phyloP scores from a whole-genome alignment of 1,140 invertebrate genomes.

The Galleria mellonella region DNA sequence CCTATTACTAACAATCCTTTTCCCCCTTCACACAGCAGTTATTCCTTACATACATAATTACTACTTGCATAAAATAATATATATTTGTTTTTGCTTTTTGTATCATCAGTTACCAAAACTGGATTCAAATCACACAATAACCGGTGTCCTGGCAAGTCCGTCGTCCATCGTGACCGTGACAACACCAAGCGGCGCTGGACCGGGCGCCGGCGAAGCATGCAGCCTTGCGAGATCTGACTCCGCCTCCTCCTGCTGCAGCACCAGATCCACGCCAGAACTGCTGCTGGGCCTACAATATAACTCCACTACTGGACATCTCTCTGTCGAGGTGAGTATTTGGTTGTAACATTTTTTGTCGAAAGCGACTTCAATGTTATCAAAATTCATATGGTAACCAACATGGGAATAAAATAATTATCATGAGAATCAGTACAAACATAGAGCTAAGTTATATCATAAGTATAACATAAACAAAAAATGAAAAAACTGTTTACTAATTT shows the following conservation, averaged over 20 bases:
- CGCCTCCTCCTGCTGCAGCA: constrained; percentile 92
- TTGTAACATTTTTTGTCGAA: not conserved
- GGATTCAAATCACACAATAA: constrained; percentile 36
- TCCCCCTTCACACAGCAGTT: no score
- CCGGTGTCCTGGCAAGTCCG: constrained; percentile 46
- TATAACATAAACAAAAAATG: no score
- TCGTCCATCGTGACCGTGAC: constrained; percentile 38
- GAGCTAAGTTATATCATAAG: no score
- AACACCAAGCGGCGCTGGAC: constrained; percentile 11
- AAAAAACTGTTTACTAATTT: no score
- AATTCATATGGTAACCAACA: no score
- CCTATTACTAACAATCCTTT: no score
- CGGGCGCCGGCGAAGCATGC: constrained; percentile 76
- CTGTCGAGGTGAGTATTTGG: constrained; percentile 85
- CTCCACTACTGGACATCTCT: constrained; percentile 92
- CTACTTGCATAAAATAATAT: no score
- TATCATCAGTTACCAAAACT: constrained; percentile 37
- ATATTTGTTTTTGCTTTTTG: no score
- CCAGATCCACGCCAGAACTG: constrained; percentile 92
- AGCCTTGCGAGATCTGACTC: constrained; percentile 93
- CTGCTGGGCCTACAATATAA: constrained; percentile 94
- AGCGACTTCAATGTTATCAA: no score
- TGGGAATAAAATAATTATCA: no score
- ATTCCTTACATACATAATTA: no score
- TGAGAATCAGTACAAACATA: no score